Base-by-base conservation (phyloP, 2,113 vertebrate genomes). In the Oncorhynchus keta region DNA sequence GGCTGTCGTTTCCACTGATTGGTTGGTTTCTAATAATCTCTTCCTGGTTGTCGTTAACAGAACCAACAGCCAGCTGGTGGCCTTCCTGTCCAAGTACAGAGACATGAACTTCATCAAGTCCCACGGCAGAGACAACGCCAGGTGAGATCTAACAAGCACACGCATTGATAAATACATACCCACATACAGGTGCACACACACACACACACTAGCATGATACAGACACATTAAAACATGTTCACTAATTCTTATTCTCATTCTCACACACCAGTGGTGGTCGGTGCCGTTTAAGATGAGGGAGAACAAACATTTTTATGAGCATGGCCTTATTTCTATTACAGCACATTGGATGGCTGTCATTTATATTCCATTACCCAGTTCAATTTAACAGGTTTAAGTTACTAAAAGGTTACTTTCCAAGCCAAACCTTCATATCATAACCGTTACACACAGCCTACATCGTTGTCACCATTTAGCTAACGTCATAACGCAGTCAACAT, bases 31-130 rank as follows among this genome's bases (percentile, higher is more conserved):
- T 75, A 75, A 49, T 61, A 24, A 26, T 71, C 18, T 30, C 14
- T 77, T 55, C 51, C 74, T 74, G 48, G 3, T 83, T 88, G 76
- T 62, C 83, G 73, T 68, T 89, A 81, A 66, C 90, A 99, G 98
- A 91, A 97, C 95, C 61, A 99, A 99, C 57, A 95, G 97, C 86
- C 98, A 99, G 90, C 91, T 99, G 61, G 97, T 99, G 86, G 94
- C 96, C 2, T 99, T 99, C 92, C 93, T 99, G 79, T 97, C 98
- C 80, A 95, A 97, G 83, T 98, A 99, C 70, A 94, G 97, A 78
- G 90, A 97, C 35, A 98, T 98, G 97, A 99, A 99, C 89, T 99
- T 99, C 93, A 88, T 99, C 91, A 99, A 99, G 87, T 99, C 98
- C 1, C 98, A 99, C 0, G 98, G 98, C 77, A 95, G 98, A 80